Conservation (phyloP, 1,140 invertebrate genomes). For the Sycobia sp. region DNA sequence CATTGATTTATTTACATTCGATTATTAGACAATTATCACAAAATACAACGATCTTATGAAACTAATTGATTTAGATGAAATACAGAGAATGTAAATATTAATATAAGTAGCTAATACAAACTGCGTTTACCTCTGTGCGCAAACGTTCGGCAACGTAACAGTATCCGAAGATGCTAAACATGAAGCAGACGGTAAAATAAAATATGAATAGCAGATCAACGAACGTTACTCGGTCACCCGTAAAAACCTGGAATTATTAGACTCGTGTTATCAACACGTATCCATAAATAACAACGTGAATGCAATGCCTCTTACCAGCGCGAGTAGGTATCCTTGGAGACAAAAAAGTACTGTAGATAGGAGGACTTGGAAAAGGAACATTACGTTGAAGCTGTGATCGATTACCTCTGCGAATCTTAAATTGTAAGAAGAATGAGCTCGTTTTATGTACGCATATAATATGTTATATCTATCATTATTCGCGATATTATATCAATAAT, state of each 20-base stretch:
- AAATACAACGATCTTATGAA: no score
- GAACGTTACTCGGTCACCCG: background rate
- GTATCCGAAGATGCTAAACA: conserved; percentile 20
- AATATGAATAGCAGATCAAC: conserved; percentile 32
- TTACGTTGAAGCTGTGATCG: conserved; percentile 50
- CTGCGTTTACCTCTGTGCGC: conserved; percentile 18
- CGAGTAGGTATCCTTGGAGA: conserved; percentile 40
- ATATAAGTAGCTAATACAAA: background rate
- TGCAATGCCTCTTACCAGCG: conserved; percentile 42
- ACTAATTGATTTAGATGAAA: no score
- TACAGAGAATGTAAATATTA: no score
- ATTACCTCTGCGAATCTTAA: conserved; percentile 48
- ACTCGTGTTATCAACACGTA: no score
- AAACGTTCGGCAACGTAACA: conserved; percentile 26
- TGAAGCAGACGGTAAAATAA: conserved; percentile 14
- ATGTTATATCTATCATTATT: no score
- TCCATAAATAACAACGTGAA: no score
- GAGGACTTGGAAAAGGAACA: conserved; percentile 43
- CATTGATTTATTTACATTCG: no score
- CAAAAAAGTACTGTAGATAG: conserved; percentile 40
- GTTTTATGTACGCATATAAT: no score
- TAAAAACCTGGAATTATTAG: no score
- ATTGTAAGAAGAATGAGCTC: no score
- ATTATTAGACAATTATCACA: no score
- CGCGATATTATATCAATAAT: no score